Conservation (phyloP, 2,888 invertebrate genomes). For the Nephrotoma flavescens region DNA sequence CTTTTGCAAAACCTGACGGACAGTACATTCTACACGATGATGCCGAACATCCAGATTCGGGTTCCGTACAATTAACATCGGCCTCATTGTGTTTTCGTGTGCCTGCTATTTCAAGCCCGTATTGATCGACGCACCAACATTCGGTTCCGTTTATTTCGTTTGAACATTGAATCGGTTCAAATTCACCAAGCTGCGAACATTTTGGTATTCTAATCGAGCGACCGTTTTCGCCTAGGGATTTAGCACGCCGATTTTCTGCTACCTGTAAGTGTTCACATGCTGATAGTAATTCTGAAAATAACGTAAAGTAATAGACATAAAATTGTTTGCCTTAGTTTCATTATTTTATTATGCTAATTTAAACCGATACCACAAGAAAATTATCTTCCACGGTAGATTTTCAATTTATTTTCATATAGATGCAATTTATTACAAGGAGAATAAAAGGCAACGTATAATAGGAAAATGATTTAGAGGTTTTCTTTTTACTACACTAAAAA, state of each 20-base stretch:
- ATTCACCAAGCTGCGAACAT: constrained; percentile 55
- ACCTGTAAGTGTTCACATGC: constrained; percentile 52
- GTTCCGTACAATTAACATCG: constrained; percentile 21
- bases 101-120: constrained; percentile 64
- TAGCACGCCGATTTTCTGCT: constrained; percentile 45
- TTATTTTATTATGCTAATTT: not conserved
- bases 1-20: constrained; percentile 62
- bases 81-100: constrained; percentile 40
- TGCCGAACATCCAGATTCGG: constrained; percentile 55
- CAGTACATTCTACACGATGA: constrained; percentile 79
- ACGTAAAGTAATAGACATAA: not conserved
- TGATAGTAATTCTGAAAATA: constrained; percentile 26
- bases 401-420: not conserved
- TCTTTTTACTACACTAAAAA: not conserved
- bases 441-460: not conserved
- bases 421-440: not conserved
- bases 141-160: constrained; percentile 49
- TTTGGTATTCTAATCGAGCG: constrained; percentile 47
- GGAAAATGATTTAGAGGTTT: not conserved
- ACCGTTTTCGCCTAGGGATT: constrained; percentile 35
- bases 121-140: constrained; percentile 75
- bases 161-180: constrained; percentile 63
- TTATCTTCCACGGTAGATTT: not conserved
- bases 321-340: not conserved
- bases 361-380: not conserved